phyloP scores from a whole-genome alignment of 2,888 invertebrate species.

The Cremastobaeus sp. region DNA sequence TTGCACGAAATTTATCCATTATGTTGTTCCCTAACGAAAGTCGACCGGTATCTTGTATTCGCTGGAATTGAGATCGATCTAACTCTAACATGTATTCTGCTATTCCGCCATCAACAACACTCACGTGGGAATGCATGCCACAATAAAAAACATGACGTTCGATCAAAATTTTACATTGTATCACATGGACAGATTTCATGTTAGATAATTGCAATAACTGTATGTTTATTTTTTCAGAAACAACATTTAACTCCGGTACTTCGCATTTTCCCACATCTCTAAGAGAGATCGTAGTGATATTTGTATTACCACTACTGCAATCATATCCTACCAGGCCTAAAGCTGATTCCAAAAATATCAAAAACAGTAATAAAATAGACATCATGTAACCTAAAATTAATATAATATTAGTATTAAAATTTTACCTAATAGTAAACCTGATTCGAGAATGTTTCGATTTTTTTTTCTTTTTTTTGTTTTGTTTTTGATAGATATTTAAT shows the following conservation, averaged over 20 bases:
- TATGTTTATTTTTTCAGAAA: background rate
- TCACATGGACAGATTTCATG: background rate
- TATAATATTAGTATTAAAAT: too few relatives aligned
- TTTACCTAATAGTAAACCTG: too few relatives aligned
- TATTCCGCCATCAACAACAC: slow-evolving; percentile 37
- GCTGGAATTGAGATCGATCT: background rate
- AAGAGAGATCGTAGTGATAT: background rate
- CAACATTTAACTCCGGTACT: background rate
- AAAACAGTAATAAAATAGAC: too few relatives aligned
- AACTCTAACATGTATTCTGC: slow-evolving; percentile 28
- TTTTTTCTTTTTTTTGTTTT: too few relatives aligned
- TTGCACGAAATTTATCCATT: slow-evolving; percentile 5
- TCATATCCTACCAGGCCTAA: background rate
- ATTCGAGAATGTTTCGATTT: too few relatives aligned
- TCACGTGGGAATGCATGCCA: background rate
- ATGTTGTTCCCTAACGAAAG: background rate
- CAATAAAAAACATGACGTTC: background rate
- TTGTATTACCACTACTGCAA: background rate
- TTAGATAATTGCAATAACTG: background rate
- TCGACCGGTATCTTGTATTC: background rate
- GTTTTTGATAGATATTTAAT: too few relatives aligned
- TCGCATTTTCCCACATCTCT: background rate
- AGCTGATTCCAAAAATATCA: too few relatives aligned
- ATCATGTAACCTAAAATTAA: too few relatives aligned
- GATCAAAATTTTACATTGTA: background rate